These are phyloP conservation scores for Malurus melanocephalus DNA, from an alignment of 2,113 vertebrate genomes.

Conservation along the genomic window DNA sequence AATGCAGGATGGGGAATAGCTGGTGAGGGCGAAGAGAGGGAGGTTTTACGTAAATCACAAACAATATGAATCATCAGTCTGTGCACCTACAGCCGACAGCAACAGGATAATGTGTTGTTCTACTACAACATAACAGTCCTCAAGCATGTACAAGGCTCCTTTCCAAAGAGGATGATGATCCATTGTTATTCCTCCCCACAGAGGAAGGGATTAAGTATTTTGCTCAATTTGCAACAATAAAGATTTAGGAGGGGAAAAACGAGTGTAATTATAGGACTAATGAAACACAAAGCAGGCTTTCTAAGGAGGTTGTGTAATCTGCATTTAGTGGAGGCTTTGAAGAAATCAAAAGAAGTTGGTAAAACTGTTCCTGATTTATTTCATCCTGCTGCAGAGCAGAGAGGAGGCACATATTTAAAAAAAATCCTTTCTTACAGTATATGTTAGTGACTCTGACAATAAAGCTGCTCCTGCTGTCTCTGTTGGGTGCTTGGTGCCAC, in stretches of 20 bases:
- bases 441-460: neutral
- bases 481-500: neutral
- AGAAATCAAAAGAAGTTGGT: neutral
- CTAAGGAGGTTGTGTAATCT: conserved; percentile 31
- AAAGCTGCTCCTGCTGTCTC: neutral
- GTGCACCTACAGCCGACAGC: neutral
- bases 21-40: neutral
- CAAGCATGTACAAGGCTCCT: neutral
- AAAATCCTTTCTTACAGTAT: neutral
- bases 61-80: neutral
- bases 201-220: conserved; percentile 9
- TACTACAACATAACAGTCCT: neutral
- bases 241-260: neutral
- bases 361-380: neutral
- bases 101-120: neutral
- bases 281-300: conserved; percentile 13
- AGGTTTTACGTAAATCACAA: neutral
- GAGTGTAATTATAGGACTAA: neutral
- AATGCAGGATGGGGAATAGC: neutral
- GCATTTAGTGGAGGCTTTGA: neutral
- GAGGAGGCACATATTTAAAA: neutral
- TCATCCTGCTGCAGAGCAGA: neutral
- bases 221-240: conserved; percentile 24
- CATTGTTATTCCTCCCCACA: neutral
- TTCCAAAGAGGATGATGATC: neutral